A percentile compares a stretch with the other conserved stretches of the same genome.
These are phyloP conservation scores for Aptenodytes forsteri DNA, from an alignment of 2,113 vertebrate species.

Conservation along the genomic window DNA sequence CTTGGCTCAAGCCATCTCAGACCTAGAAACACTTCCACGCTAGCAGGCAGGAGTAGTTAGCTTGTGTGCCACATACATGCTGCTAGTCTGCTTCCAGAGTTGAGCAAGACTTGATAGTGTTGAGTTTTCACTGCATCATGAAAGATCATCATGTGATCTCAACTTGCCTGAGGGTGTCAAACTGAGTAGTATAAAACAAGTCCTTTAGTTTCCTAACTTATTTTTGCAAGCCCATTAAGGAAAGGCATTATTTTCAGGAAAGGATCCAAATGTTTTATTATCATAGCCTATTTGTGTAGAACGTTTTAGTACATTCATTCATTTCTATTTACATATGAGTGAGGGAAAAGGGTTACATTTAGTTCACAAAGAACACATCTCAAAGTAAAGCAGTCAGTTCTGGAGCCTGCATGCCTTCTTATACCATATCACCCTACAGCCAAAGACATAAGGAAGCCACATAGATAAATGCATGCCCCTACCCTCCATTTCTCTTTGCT, in stretches of 20 bases:
- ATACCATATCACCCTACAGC: accelerated
- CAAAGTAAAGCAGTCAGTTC: neutral
- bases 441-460: neutral
- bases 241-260: neutral
- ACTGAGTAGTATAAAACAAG: neutral
- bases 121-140: neutral
- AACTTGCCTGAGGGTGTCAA: neutral
- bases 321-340: neutral
- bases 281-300: neutral
- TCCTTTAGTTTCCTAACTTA: neutral
- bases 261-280: neutral
- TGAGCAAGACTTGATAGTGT: neutral
- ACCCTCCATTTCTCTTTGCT: neutral
- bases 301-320: neutral
- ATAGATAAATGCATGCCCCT: neutral
- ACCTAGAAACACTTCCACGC: accelerated
- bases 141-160: neutral
- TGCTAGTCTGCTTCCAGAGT: neutral
- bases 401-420: neutral
- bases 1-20: neutral
- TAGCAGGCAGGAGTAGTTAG: no score
- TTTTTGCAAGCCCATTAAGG: neutral
- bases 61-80: neutral
- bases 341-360: neutral
- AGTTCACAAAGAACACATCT: neutral